Conservation (phyloP, 37 sponge, comb jelly and placozoan species). For the Ephydatia muelleri region DNA sequence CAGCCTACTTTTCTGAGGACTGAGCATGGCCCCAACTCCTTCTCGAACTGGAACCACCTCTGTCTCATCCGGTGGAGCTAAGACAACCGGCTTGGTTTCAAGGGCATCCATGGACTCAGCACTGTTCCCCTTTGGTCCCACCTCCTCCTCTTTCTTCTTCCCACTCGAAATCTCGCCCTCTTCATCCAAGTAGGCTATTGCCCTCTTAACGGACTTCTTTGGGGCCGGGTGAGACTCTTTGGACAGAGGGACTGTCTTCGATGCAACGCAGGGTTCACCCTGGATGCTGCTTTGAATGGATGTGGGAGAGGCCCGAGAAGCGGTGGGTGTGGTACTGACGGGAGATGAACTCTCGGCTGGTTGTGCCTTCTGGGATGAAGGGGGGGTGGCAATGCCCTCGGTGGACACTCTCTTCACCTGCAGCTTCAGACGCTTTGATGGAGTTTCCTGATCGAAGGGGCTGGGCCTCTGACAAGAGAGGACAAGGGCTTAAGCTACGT, state of each 20-base stretch:
- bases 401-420: not conserved
- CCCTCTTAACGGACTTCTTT: not conserved
- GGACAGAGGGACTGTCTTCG: not conserved
- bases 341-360: not conserved
- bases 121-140: not conserved
- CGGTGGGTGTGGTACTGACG: not conserved
- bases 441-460: not conserved
- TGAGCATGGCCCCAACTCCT: not conserved
- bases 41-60: not conserved
- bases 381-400: not conserved
- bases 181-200: conserved; percentile 20
- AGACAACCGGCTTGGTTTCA: not conserved
- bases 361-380: not conserved
- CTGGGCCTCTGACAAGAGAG: not conserved
- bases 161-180: not conserved
- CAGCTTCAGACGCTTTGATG: not conserved
- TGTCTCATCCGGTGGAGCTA: not conserved
- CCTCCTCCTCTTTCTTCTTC: not conserved
- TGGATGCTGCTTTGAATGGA: not conserved
- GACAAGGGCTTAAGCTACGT: not conserved
- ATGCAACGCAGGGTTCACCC: not conserved
- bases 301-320: not conserved
- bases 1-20: not conserved
- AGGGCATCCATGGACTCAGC: not conserved
- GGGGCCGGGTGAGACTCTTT: not conserved